Evolutionary conservation across 2,113 vertebrate species (phyloP).

Genomic region (Pithys albifrons): DNA sequence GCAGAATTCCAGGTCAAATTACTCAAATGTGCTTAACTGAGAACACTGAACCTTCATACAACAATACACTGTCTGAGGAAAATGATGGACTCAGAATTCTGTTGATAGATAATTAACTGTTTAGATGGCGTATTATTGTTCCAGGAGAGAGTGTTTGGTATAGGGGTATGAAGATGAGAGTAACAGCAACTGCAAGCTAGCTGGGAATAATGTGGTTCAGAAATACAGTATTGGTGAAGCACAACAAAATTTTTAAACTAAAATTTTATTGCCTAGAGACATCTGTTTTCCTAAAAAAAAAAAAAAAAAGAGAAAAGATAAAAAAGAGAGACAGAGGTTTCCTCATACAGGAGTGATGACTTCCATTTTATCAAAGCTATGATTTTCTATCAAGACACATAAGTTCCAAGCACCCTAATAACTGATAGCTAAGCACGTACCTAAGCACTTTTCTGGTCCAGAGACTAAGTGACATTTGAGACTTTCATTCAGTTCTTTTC

Average conservation of each 20-base stretch:
- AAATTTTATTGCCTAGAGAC: neutral
- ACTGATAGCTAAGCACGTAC: neutral
- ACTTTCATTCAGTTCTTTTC: neutral
- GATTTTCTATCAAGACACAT: neutral
- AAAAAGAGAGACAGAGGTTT: neutral
- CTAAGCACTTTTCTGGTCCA: neutral
- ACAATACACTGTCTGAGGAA: neutral
- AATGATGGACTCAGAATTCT: neutral
- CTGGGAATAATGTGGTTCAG: neutral
- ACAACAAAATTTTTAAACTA: neutral
- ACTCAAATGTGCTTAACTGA: neutral
- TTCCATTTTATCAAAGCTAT: neutral
- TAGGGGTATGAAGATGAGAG: neutral
- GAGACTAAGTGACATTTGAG: neutral
- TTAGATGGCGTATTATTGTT: neutral
- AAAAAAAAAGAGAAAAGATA: rapidly evolving
- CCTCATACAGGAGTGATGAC: neutral
- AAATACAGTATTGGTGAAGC: neutral
- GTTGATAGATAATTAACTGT: neutral
- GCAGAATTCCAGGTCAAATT: neutral
- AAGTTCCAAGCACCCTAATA: neutral
- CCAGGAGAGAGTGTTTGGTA: neutral
- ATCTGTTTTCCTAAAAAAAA: neutral
- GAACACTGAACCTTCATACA: neutral
- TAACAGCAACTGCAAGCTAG: neutral